A percentile compares a stretch with the other conserved stretches of the same genome.
These are phyloP conservation scores for Ceramica pisi DNA, from an alignment of 2,888 invertebrate species.

Conservation along the genomic window DNA sequence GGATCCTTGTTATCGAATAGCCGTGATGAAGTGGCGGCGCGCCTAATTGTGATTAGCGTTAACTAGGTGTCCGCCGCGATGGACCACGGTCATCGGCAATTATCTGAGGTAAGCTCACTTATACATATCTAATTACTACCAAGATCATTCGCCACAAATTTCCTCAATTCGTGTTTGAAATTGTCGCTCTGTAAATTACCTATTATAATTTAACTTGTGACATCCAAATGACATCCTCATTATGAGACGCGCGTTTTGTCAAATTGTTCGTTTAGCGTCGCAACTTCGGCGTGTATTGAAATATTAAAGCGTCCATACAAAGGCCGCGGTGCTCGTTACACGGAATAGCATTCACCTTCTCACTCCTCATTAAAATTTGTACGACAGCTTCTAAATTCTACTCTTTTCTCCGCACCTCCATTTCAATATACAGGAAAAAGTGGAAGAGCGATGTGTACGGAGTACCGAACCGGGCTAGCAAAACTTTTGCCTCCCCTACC, in stretches of 20 bases:
- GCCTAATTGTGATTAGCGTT: conserved; percentile 85
- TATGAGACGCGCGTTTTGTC: conserved; percentile 66
- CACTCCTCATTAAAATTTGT: conserved; percentile 90
- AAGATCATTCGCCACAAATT: background rate
- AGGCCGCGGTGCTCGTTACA: conserved; percentile 80
- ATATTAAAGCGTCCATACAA: conserved; percentile 80
- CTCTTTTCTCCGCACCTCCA: conserved; percentile 91
- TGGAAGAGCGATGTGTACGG: conserved; percentile 90
- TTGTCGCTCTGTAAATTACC: conserved; percentile 43
- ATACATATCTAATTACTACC: conserved; percentile 30
- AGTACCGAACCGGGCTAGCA: conserved; percentile 88
- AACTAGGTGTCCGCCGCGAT: conserved; percentile 79
- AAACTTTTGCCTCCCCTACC: conserved; percentile 88
- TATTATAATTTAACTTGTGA: conserved; percentile 47
- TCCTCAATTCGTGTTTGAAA: conserved; percentile 19
- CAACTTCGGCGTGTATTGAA: conserved; percentile 70
- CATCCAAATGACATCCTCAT: conserved; percentile 55
- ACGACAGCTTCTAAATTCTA: conserved; percentile 90
- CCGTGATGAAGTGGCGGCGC: conserved; percentile 86
- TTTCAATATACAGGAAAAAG: conserved; percentile 91
- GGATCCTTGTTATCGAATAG: conserved; percentile 85
- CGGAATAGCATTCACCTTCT: conserved; percentile 82
- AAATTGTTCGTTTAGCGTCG: conserved; percentile 66
- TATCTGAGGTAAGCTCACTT: conserved; percentile 35
- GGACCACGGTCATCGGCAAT: conserved; percentile 80